Base-by-base conservation (phyloP, 2,113 vertebrate genomes). In the Lepus americanus region DNA sequence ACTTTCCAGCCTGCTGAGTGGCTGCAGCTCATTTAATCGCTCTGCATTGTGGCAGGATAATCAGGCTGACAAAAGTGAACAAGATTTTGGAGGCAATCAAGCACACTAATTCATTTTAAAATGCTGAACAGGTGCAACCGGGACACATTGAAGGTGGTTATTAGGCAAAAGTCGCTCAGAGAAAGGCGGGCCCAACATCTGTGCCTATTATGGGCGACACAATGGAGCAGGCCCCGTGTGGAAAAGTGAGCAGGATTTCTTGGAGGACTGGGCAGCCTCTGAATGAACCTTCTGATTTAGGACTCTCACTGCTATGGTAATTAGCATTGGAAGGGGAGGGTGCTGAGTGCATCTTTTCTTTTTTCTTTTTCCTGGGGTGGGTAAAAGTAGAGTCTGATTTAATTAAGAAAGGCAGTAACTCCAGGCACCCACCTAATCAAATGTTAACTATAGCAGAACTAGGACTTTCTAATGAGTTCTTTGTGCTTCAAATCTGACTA, bases 151-250 rank as follows among this genome's bases (percentile, higher is more conserved):
- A 96, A 94, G 93, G 81, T 94, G 92, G 95, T 97, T 96, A 97
- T 98, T 98, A 98, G 94, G 97, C 94, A 97, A 90, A 98, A 97
- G 82, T 96, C 80, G 20, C 94, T 96, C 97, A 87, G 92, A 96
- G 92, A 76, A 98, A 97, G 97, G 97, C 97, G 94, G 94, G 95
- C 76, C 80, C 59, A 94, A 97, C 98, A 97, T 98, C 98, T 98
- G 97, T 95, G 97, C 96, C 97, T 97, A 67, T 98, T 97, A 96
- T 95, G 29, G 72, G 78, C 83, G 94, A 84, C 87, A 98, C 89
- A 98, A 98, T 93, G 93, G 97, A 95, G 53, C 84, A 87, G 85
- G 80, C 92, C 88, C 97, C 94, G 87, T 29, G 66, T 92, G 82
- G 81, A 97, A 95, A 94, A 95, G 93, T 80, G 96, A 94, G 89